phyloP scores from a whole-genome alignment of 1,140 invertebrate species.

The Chionoecetes opilio region DNA sequence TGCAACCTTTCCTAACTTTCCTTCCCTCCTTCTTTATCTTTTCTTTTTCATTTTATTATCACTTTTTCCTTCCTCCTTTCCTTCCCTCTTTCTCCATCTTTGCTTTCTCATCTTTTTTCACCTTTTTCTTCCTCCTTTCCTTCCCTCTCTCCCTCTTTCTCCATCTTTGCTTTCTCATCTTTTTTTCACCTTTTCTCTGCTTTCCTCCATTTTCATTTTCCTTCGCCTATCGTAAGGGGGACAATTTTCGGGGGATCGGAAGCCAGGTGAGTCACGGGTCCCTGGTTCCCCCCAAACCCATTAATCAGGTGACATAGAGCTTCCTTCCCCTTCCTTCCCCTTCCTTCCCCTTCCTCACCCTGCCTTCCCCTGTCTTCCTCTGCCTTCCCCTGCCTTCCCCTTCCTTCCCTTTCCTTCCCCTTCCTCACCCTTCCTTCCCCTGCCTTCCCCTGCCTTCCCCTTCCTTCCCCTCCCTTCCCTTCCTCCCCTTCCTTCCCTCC shows the following conservation, averaged over 20 bases:
- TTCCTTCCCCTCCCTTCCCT: too few relatives aligned
- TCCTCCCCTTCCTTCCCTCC: too few relatives aligned
- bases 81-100: background rate
- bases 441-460: too few relatives aligned
- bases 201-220: background rate
- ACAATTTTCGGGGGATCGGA: background rate
- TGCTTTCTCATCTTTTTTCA: background rate
- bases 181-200: too few relatives aligned
- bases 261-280: background rate
- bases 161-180: background rate
- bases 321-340: background rate
- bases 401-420: background rate
- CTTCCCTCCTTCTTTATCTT: too few relatives aligned
- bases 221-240: too few relatives aligned
- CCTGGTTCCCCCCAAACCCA: background rate
- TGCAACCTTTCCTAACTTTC: too few relatives aligned
- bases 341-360: background rate
- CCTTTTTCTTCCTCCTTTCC: background rate
- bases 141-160: background rate
- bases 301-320: slow-evolving; percentile 17
- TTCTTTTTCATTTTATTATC: too few relatives aligned
- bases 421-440: background rate
- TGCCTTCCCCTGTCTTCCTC: background rate
- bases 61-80: background rate
- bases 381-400: too few relatives aligned